Evolutionary conservation across 1,140 invertebrate species (phyloP), one percentile per base, ranked within the genome.

Genomic region (Frieseomelitta varia): DNA sequence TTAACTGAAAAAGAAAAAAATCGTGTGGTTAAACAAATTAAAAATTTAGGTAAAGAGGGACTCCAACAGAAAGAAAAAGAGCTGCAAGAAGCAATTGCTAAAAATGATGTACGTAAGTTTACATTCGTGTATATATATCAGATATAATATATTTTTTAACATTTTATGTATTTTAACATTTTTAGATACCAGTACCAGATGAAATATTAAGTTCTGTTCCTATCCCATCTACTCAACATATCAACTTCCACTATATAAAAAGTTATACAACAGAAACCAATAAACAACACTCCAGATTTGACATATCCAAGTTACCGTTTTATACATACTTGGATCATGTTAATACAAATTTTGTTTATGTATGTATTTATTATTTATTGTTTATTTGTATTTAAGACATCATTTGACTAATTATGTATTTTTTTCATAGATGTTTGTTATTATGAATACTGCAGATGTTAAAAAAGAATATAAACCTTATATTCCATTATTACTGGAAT

Each of bases 301-400:
- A 96, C 91, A 93, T 97, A 17, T 93, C 94, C 17, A 94, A 96
- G 68, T 92, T 97, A n/a, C 97, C 97, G 34, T 95, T 98, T 76
- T 97, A 96, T 90, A 97, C 97, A 4, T 96, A 97, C 87, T 94
- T 98, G 69, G 97, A 98, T 95, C 96, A 97, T 91, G 94, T 98
- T 19, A 96, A 97, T 83, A 97, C 97, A 2, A 97, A 98, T 91
- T 98, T 98, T 95, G 96, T 98, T 86, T 97, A 98, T 94, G 97
- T 98, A 93, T 96, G 97, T 96, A 74, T 8, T 65, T 65, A 6
- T 30, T 27, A 6, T 30, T 27, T 65, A 65, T 51, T 87, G 30
- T 51, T 72, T 72, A 14, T 67, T 58, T 19, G 61, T 4, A 73
- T 61, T 82, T 79, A 12, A 68, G 75, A 80, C 34, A 63, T 86